These are phyloP conservation scores for Zoanthus sansibaricus DNA, from an alignment of 92 coral and sea anemone genomes.

Conservation along the genomic window DNA sequence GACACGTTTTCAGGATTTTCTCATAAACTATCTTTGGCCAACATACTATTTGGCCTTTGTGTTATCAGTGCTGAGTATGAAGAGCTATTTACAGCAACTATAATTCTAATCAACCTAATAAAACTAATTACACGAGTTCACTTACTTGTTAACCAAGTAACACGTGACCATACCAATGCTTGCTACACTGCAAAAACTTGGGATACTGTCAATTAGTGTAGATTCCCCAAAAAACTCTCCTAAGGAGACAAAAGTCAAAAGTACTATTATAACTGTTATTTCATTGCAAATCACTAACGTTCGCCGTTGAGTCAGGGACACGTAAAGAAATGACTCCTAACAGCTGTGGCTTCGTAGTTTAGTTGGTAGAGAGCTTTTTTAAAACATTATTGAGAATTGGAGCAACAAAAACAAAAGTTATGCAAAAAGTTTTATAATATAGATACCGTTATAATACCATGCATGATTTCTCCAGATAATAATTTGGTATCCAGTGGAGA, in stretches of 20 bases:
- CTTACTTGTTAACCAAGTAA: slow-evolving; percentile 94
- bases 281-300: neutral
- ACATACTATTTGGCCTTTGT: too few species aligned
- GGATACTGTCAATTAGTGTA: slow-evolving; percentile 75
- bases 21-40: too few species aligned
- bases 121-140: neutral
- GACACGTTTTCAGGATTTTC: too few species aligned
- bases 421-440: neutral
- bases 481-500: too few species aligned
- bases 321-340: too few species aligned
- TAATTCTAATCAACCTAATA: neutral
- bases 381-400: too few species aligned
- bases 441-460: neutral
- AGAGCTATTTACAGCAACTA: too few species aligned
- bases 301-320: too few species aligned
- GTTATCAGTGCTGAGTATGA: too few species aligned
- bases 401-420: neutral
- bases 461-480: too few species aligned
- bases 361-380: too few species aligned
- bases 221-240: slow-evolving; percentile 93
- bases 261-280: neutral
- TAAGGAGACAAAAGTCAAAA: neutral
- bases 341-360: neutral
- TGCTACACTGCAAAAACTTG: slow-evolving; percentile 88
- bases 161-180: slow-evolving; percentile 94